These are phyloP conservation scores for Lethenteron camtschaticum DNA, from an alignment of 2,113 vertebrate species.

Conservation along the genomic window DNA sequence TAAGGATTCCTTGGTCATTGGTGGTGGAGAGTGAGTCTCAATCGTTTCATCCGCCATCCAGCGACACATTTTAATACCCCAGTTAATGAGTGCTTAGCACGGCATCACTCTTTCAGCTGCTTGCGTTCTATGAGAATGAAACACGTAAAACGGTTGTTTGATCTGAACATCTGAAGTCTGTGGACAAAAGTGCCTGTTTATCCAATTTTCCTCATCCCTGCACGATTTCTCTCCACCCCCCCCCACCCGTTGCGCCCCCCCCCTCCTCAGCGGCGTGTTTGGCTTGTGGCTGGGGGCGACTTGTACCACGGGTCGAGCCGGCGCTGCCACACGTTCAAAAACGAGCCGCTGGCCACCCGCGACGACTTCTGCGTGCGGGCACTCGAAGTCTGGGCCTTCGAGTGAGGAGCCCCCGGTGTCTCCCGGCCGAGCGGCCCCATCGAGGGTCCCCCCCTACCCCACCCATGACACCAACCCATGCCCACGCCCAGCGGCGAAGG, in stretches of 20 bases:
- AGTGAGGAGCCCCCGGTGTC: constrained; percentile 12
- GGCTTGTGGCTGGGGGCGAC: constrained; percentile 38
- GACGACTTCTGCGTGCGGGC: constrained; percentile 36
- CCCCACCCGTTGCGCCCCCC: not conserved
- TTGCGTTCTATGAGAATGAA: no score
- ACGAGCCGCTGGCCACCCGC: constrained; percentile 29
- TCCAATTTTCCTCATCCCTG: not conserved
- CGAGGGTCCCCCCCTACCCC: no score
- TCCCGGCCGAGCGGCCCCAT: not conserved
- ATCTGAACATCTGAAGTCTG: not conserved
- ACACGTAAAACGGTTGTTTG: no score
- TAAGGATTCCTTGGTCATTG: constrained; percentile 34
- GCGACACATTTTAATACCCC: not conserved
- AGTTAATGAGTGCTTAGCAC: no score
- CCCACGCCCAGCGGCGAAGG: no score
- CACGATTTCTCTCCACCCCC: no score
- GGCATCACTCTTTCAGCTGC: not conserved
- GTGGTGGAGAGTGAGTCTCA: constrained; percentile 30
- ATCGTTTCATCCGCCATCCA: not conserved
- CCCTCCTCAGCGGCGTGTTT: constrained; percentile 27
- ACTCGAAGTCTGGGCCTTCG: constrained; percentile 38
- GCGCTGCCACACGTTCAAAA: constrained; percentile 38
- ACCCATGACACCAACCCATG: no score
- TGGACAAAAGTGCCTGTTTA: not conserved
- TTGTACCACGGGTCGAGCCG: constrained; percentile 32